Evolutionary conservation across 2,113 vertebrate species (phyloP), one percentile per base, ranked within the genome.

Genomic region (Seriola aureovittata): DNA sequence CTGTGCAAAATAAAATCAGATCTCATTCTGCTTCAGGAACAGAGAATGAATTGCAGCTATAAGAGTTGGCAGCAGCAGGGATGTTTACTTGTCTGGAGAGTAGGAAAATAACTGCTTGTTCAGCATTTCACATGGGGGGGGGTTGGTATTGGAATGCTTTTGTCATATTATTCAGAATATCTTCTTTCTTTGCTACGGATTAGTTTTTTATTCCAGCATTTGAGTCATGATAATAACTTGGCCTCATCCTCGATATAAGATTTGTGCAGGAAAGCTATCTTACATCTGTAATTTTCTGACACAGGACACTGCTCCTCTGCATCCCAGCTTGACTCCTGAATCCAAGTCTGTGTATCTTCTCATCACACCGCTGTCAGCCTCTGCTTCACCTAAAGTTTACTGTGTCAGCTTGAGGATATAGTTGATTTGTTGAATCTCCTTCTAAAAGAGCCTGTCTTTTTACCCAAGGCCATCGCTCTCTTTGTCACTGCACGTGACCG

Each of bases 381-480:
- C 78, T 71, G 32, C 58, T 50, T 71, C 63, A 36, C 59, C 36
- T 59, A 62, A 59, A 68, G 71, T 68, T 52, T 6, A 23, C 36
- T 44, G 16, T 66, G 71, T 29, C 76, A 78, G 66, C 46, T 59
- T 55, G 23, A 75, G 70, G 65, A 79, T 80, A 69, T 14, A 58
- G 89, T 82, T 86, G 55, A 86, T 88, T 80, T 58, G 65, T 40
- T 38, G 52, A 60, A 67, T 29, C 44, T 38, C 73, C 23, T 40
- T 13, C 52, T 78, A 71, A 88, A 75, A 72, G 80, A 58, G 38
- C 50, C 42, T 60, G 60, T 55, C 67, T 70, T 82, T 69, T 72
- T 40, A 80, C 60, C n/a, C 69, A 57, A 58, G 63, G 77, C 54
- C 65, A 23, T 34, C 3, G 11, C 66, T 44, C 14, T 48, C 25